Conservation (phyloP, 2,797 vertebrate species). For the Rhinatrema bivittatum region DNA sequence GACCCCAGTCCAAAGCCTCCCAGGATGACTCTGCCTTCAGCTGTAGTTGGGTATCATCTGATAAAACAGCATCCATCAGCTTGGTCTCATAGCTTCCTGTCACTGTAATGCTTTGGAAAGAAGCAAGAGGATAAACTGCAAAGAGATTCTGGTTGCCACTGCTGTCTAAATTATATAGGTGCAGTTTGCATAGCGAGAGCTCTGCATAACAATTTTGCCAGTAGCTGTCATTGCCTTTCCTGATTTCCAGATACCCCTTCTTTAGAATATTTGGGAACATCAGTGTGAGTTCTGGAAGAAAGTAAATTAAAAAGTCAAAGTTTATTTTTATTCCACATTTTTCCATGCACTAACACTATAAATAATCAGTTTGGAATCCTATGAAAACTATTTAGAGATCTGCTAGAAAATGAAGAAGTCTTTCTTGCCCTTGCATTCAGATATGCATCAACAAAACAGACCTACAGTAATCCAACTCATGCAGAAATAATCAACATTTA, state of each 20-base stretch:
- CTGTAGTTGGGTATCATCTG: conserved; percentile 80
- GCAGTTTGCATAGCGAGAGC: conserved; percentile 79
- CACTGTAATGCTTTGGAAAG: conserved; percentile 80
- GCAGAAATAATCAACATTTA: no score
- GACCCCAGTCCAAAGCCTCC: conserved; percentile 88
- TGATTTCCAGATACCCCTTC: conserved; percentile 82
- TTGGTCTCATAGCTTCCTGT: conserved; percentile 68
- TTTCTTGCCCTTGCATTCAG: no score
- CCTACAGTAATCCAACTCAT: no score
- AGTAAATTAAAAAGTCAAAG: conserved; percentile 13
- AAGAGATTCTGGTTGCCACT: conserved; percentile 81
- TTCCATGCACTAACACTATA: no score
- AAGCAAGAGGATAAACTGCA: conserved; percentile 74
- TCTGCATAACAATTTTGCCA: conserved; percentile 86
- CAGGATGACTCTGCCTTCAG: conserved; percentile 77
- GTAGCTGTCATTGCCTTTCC: conserved; percentile 72
- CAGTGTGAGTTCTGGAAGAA: conserved; percentile 65
- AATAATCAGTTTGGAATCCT: no score
- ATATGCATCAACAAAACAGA: no score
- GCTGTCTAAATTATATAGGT: conserved; percentile 79
- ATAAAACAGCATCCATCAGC: conserved; percentile 78
- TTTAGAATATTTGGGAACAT: conserved; percentile 77
- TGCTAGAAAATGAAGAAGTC: no score
- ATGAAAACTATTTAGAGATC: no score
- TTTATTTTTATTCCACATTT: no score